Evolutionary conservation across 2,113 vertebrate genomes (phyloP), one percentile per base, ranked within the genome.

Genomic region (Hemiprocne comata): DNA sequence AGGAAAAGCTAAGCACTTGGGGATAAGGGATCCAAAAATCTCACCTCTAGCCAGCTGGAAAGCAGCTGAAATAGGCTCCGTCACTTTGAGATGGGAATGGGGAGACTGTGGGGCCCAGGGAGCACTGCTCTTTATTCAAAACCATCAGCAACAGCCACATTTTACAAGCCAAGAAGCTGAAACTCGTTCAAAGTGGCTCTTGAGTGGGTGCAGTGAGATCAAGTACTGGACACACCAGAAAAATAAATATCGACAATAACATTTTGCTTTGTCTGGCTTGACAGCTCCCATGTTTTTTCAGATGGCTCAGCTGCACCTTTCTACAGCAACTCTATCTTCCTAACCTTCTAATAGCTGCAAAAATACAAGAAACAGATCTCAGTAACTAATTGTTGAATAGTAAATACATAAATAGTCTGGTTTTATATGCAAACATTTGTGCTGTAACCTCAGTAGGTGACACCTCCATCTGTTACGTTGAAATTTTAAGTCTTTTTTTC

Each of bases 81-180:
- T 18, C 46, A 2, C 60, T 74, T 53, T 0, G 1, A 51, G 55
- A 25, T 17, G 44, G 38, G 61, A 70, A 50, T 0, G 0, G 0
- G 1, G 62, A 36, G 65, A 6, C 42, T 23, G 25, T 0, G 0
- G 74, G 85, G 74, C n/a, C 42, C 24, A 28, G 15, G 62, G 23
- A 36, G 15, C 10, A 38, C 79, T 14, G 33, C 13, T 13, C 38
- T 62, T 42, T 36, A 4, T 46, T 69, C 34, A 42, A 80, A 89
- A 40, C 67, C 54, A 76, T 19, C 29, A 65, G 25, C 58, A 46
- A 29, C 54, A 65, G 58, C 50, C 60, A 48, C 0, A 0, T 38
- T 83, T 73, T n/a, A 53, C 33, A 72, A 64, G 17, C 53, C 42
- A 57, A 82, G 86, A 70, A 66, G 67, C 53, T 64, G 84, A 64